phyloP scores from a whole-genome alignment of 2,888 invertebrate genomes.

The Cryptocheilus praepositus region DNA sequence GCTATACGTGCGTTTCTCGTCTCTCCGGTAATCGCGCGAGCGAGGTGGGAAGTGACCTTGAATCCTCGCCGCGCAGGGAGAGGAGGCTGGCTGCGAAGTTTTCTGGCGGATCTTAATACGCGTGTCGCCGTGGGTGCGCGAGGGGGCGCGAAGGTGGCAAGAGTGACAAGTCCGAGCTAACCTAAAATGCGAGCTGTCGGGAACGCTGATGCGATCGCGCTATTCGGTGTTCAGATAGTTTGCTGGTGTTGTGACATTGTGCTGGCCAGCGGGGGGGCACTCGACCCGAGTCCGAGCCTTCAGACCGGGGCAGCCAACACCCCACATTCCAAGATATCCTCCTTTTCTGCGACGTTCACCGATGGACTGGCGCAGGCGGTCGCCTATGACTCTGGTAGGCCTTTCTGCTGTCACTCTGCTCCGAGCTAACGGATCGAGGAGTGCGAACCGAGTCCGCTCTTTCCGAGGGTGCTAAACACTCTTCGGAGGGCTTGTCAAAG shows the following conservation, averaged over 20 bases:
- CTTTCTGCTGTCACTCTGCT: too few species aligned
- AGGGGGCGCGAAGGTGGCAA: conserved; percentile 50
- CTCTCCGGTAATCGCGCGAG: neutral
- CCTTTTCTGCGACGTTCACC: conserved; percentile 73
- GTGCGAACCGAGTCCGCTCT: too few species aligned
- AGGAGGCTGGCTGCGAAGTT: conserved; percentile 38
- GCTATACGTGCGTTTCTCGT: too few species aligned
- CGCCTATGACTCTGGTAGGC: conserved; percentile 78
- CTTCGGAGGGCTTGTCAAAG: too few species aligned
- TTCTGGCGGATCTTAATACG: conserved; percentile 26
- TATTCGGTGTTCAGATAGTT: conserved; percentile 62
- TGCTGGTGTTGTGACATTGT: conserved; percentile 62
- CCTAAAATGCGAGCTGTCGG: conserved; percentile 71
- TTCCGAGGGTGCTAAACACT: too few species aligned
- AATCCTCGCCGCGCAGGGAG: conserved; percentile 45
- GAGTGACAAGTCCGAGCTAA: conserved; percentile 61
- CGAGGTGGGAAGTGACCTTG: conserved; percentile 48
- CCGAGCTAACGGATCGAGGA: too few species aligned
- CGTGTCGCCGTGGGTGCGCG: conserved; percentile 43
- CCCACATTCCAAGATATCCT: conserved; percentile 60
- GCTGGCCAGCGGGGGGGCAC: conserved; percentile 70
- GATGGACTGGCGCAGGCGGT: conserved; percentile 79
- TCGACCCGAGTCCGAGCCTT: conserved; percentile 63
- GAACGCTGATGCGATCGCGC: conserved; percentile 65
- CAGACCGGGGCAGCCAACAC: conserved; percentile 52